Base-by-base conservation (phyloP, 2,797 vertebrate genomes). In the Gymnopithys bicolor region DNA sequence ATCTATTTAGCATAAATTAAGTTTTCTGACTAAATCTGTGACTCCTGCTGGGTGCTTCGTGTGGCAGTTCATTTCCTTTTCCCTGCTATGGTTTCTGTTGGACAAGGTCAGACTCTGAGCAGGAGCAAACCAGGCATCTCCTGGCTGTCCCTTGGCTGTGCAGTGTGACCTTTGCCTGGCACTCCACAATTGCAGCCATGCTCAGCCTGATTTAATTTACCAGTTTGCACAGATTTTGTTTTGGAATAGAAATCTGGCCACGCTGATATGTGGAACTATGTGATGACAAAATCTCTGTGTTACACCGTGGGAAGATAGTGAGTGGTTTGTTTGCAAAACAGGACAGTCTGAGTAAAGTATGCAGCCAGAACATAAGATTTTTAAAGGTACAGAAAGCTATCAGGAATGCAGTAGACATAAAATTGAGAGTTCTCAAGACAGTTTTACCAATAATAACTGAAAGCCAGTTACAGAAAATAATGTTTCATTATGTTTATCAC, bases 1-100 rank as follows among this genome's bases (percentile, higher is more conserved):
- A 88, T 91, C 79, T 86, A 32, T 67, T 88, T 84, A 95, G 81
- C 87, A 63, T 89, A 83, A 92, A 84, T 77, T 32, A 58, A 87
- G 39, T 78, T 75, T 53, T 73, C 89, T 84, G 63, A 82, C 46
- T 87, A 53, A 77, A 39, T 87, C 48, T 45, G 3, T 71, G 56
- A n/a, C 46, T 49, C 46, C 59, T 32, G 11, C 39, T 30, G 32
- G 9, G 33, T 39, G 85, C 60, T 74, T 70, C 22, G 5, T 1
- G 13, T 51, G 78, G 49, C 78, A 71, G 22, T 64, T 60, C 7
- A 24, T 82, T 70, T 74, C 5, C 5, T 80, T 80, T 73, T 74
- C 52, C 16, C 21, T 58, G 27, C 32, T 75, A 37, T 4, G 32
- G 45, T 70, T 77, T 45, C 68, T 90, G 22, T 80, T 87, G 92